phyloP scores from a whole-genome alignment of 2,888 invertebrate genomes.

The Drosophila antonietae region DNA sequence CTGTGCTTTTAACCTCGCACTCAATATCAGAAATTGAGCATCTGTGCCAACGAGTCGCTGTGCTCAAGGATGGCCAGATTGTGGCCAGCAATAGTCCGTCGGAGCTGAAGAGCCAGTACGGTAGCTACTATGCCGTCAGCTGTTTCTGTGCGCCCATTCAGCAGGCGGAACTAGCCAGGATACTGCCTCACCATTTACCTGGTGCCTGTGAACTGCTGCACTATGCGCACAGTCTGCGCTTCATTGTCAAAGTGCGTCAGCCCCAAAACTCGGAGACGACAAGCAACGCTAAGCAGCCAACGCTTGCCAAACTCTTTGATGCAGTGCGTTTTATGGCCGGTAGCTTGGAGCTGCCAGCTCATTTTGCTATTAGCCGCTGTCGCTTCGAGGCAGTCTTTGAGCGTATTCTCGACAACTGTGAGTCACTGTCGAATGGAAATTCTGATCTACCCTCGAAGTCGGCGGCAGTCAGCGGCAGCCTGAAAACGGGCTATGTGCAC shows the following conservation, averaged over 20 bases:
- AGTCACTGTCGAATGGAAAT: slow-evolving; percentile 26
- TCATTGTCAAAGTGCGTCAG: slow-evolving; percentile 69
- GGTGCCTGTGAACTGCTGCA: slow-evolving; percentile 77
- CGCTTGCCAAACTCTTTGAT: slow-evolving; percentile 74
- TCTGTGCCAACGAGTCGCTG: slow-evolving; percentile 83
- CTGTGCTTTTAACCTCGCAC: slow-evolving; percentile 84
- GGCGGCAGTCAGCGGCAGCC: slow-evolving; percentile 60
- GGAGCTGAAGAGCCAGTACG: slow-evolving; percentile 80
- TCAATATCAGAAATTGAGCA: slow-evolving; percentile 84
- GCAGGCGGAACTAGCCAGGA: slow-evolving; percentile 71
- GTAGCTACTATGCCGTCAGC: slow-evolving; percentile 82
- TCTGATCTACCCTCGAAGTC: slow-evolving; percentile 60
- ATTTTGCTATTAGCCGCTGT: slow-evolving; percentile 82
- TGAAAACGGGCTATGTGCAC: slow-evolving; percentile 79
- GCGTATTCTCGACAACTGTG: slow-evolving; percentile 79
- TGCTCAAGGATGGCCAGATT: slow-evolving; percentile 83
- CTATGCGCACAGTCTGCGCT: slow-evolving; percentile 82
- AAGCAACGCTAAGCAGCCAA: slow-evolving; percentile 44
- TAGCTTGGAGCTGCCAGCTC: slow-evolving; percentile 55
- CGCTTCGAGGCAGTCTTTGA: slow-evolving; percentile 84
- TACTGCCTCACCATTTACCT: slow-evolving; percentile 72
- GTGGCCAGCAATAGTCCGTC: slow-evolving; percentile 82
- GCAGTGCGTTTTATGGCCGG: slow-evolving; percentile 48
- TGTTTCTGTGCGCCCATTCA: slow-evolving; percentile 81
- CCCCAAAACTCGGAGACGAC: neutral